These are phyloP conservation scores for Montipora capricornis DNA, from an alignment of 64 coral and sea anemone species.

Conservation along the genomic window DNA sequence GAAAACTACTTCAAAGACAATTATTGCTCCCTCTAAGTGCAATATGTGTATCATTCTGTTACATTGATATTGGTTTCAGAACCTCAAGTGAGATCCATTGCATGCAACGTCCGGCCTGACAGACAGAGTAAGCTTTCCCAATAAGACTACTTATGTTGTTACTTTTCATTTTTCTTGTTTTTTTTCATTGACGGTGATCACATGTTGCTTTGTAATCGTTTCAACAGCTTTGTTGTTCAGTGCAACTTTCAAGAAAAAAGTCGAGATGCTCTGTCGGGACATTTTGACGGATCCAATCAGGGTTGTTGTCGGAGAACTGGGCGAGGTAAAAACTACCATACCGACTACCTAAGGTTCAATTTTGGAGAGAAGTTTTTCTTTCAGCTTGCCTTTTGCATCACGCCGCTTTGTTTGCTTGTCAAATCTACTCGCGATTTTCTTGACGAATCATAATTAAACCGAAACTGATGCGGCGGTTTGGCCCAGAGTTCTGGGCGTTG, in stretches of 20 bases:
- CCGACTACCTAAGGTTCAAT: too few relatives aligned
- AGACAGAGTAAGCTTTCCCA: constrained; percentile 88
- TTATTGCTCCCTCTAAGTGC: background rate
- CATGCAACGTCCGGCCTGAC: constrained; percentile 95
- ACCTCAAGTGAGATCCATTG: constrained; percentile 97
- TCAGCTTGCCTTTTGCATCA: too few relatives aligned
- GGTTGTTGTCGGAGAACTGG: constrained; percentile 96
- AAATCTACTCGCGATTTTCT: too few relatives aligned
- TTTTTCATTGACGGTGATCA: background rate
- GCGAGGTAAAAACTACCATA: constrained; percentile 69
- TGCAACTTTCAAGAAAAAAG: constrained; percentile 99
- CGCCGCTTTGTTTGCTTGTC: too few relatives aligned
- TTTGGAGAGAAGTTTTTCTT: too few relatives aligned
- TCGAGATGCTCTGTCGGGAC: constrained; percentile 93
- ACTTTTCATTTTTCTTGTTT: background rate
- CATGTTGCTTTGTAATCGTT: background rate
- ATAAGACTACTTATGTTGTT: background rate
- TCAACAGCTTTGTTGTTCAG: constrained; percentile 89
- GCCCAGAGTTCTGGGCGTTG: too few relatives aligned
- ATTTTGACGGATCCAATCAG: constrained; percentile 92
- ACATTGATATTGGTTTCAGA: constrained; percentile 8
- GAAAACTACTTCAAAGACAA: too few relatives aligned
- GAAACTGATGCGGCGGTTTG: too few relatives aligned
- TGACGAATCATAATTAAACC: too few relatives aligned
- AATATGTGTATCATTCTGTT: background rate